phyloP scores from a whole-genome alignment of 2,888 invertebrate species.

The Plebejus argus region DNA sequence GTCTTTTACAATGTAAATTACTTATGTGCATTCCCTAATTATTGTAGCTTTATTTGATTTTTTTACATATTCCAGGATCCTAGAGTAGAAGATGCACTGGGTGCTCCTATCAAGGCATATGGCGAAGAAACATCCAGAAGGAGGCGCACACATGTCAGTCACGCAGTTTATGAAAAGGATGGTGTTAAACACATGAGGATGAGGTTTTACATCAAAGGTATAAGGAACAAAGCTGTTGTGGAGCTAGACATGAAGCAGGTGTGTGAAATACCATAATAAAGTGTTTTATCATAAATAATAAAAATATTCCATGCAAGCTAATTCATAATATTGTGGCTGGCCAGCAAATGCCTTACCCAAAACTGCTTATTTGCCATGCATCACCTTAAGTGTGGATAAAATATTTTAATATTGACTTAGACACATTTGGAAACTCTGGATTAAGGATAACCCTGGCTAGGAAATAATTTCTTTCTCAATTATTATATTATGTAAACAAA shows the following conservation, averaged over 20 bases:
- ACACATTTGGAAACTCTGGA: too few relatives aligned
- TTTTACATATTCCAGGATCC: constrained; percentile 75
- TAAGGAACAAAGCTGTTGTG: constrained; percentile 89
- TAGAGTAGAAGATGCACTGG: constrained; percentile 89
- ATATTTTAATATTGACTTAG: too few relatives aligned
- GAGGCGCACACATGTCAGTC: constrained; percentile 91
- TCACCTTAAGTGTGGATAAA: too few relatives aligned
- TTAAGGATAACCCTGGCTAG: too few relatives aligned
- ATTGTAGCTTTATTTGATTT: background rate
- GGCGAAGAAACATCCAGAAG: constrained; percentile 93
- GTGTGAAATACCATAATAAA: constrained; percentile 37
- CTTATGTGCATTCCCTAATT: background rate
- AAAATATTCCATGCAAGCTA: too few relatives aligned
- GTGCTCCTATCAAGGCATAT: constrained; percentile 93
- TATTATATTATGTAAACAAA: too few relatives aligned
- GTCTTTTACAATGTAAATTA: background rate
- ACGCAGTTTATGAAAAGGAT: constrained; percentile 87
- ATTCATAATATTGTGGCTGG: too few relatives aligned
- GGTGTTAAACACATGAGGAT: constrained; percentile 91
- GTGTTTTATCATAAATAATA: background rate
- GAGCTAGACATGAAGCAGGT: constrained; percentile 93
- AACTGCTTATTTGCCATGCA: too few relatives aligned
- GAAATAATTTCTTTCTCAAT: too few relatives aligned
- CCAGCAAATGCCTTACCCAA: too few relatives aligned
- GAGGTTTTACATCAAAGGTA: constrained; percentile 94